Base-by-base conservation (phyloP, 2,113 vertebrate genomes). In the Mobula birostris region DNA sequence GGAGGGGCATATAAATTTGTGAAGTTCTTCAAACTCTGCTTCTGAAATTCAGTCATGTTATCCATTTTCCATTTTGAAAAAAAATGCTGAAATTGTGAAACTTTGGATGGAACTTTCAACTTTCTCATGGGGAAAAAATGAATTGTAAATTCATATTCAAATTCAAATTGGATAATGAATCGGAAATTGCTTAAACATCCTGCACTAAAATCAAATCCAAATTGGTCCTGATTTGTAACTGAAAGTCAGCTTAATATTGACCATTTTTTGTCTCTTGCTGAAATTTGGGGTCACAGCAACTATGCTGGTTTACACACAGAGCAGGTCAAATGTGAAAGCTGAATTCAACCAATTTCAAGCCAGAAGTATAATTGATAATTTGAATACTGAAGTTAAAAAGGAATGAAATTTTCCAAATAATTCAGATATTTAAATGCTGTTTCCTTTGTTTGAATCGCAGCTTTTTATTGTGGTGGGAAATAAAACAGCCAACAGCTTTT, bases 401-500 rank as follows among this genome's bases (percentile, higher is more conserved):
- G 24, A 93, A 40, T 72, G 27, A 56, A 48, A 93, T 14, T 68
- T 48, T 68, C 36, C 68, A 74, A 90, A 63, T 11, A 63, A 9
- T 68, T 0, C 87, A 17, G 17, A 19, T 6, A 6, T 72, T 68
- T 92, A 93, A 93, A 48, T 4, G 4, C 91, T 93, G 91, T 29
- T 36, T 79, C 93, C 78, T 70, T 94, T 95, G 7, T 48, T 94
- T 77, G 48, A 80, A 68, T 94, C 94, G 17, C 95, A 99, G 98
- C 97, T 99, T 95, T 99, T 99, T 96, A 97, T 99, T 29, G 95
- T 97, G 80, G 98, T 99, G 95, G 99, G 99, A 94, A 99, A 99
- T 96, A 97, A 97, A 95, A 98, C 97, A 56, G 97, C 98, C 90
- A 99, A 99, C 96, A 97, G 96, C 94, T 99, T 99, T 96, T 99